Percentiles rank a stretch among this genome's conserved stretches.
Evolutionary conservation across 2,113 vertebrate genomes (phyloP).

Genomic region (Chlorodrepanis virens): DNA sequence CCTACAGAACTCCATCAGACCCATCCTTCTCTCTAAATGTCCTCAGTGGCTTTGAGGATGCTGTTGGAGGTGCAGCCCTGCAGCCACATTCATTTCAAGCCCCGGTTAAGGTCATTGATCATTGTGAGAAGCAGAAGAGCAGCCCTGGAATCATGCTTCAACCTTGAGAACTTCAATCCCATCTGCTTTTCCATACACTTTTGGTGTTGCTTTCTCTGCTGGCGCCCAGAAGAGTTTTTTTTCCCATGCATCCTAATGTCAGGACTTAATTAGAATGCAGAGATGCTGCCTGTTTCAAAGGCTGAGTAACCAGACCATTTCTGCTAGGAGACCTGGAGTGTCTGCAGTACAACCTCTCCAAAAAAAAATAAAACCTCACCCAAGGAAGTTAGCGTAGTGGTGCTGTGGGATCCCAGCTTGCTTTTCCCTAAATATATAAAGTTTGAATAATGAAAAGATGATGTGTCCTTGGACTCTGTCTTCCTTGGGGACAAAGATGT

Average conservation of each 20-base stretch:
- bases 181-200: neutral
- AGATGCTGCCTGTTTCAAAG: neutral
- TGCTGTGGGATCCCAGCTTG: neutral
- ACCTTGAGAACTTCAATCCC: neutral
- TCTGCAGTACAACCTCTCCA: neutral
- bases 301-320: neutral
- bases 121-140: neutral
- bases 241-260: neutral
- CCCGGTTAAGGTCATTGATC: neutral
- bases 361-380: neutral
- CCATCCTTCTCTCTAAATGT: neutral
- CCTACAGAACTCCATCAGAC: neutral
- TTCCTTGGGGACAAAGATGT: neutral
- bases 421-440: neutral
- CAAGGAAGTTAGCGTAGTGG: neutral
- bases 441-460: neutral
- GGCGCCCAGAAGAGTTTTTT: neutral
- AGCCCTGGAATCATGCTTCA: neutral
- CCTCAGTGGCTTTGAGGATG: neutral
- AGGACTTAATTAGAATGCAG: neutral
- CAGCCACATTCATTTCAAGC: neutral
- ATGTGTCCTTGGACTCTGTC: neutral
- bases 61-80: neutral
- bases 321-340: neutral
- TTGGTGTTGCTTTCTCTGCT: neutral